These are phyloP conservation scores for Maccullochella peelii DNA, from an alignment of 2,113 vertebrate species.

Conservation along the genomic window DNA sequence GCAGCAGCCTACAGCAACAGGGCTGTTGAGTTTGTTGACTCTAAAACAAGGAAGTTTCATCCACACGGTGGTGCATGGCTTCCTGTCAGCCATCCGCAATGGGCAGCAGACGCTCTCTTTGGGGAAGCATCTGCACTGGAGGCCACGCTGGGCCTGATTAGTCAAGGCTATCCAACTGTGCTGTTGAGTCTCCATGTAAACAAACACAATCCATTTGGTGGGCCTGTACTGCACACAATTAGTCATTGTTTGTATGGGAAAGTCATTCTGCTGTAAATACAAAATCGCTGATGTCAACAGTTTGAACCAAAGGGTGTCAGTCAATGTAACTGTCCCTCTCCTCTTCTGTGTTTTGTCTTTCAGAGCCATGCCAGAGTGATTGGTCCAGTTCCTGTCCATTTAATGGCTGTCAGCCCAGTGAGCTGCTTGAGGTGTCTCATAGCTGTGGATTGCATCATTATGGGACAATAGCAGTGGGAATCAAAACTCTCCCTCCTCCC, in stretches of 20 bases:
- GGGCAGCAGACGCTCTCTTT: conserved; percentile 24
- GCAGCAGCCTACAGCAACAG: background rate
- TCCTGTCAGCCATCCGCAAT: background rate
- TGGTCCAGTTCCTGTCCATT: conserved; percentile 33
- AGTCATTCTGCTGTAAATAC: conserved; percentile 8
- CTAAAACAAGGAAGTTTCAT: background rate
- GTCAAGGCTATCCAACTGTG: conserved; percentile 48
- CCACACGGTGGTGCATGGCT: background rate
- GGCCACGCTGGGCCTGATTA: conserved; percentile 51
- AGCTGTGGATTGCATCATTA: conserved; percentile 39
- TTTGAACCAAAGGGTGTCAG: conserved; percentile 18
- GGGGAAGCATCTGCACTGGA: conserved; percentile 38
- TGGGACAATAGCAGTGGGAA: conserved; percentile 56
- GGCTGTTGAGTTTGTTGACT: background rate
- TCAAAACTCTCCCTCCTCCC: conserved; percentile 47
- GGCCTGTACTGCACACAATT: conserved; percentile 38
- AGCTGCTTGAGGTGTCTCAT: conserved; percentile 11
- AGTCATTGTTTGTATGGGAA: conserved; percentile 52
- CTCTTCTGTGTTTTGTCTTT: conserved; percentile 58
- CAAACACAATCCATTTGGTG: conserved; percentile 62
- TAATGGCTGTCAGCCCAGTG: conserved; percentile 19
- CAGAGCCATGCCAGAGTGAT: conserved; percentile 52
- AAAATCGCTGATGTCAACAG: conserved; percentile 43
- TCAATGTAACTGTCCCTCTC: conserved; percentile 31
- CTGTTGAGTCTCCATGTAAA: conserved; percentile 58